Evolutionary conservation across 2,797 vertebrate genomes (phyloP).

Genomic region (Propithecus deckenii): DNA sequence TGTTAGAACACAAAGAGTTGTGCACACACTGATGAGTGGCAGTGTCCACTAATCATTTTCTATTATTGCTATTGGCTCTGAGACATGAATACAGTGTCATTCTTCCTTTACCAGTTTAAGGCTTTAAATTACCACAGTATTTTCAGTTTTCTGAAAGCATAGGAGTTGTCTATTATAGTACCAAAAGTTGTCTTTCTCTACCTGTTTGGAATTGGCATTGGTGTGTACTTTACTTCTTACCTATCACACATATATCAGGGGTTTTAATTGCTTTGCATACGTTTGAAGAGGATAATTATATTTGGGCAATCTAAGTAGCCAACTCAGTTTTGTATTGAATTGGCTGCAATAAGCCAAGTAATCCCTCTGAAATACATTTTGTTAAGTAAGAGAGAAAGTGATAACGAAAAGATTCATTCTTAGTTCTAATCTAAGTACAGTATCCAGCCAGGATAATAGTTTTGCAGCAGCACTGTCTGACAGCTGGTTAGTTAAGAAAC

Average conservation of each 20-base stretch:
- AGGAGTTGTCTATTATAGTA: neutral
- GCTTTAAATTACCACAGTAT: neutral
- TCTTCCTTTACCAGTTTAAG: neutral
- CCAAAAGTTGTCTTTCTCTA: neutral
- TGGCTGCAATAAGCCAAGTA: neutral
- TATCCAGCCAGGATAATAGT: neutral
- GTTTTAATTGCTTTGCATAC: neutral
- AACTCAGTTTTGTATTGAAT: neutral
- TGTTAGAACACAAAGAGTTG: conserved; percentile 35
- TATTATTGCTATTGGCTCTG: neutral
- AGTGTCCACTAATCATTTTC: neutral
- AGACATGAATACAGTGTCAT: neutral
- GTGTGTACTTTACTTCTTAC: neutral
- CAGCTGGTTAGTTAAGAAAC: conserved; percentile 39
- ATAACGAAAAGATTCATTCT: conserved; percentile 32
- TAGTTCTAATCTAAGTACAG: neutral
- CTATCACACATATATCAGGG: neutral
- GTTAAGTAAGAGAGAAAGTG: neutral
- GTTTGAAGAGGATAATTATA: neutral
- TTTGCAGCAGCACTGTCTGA: neutral
- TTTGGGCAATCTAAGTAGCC: neutral
- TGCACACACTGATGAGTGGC: neutral
- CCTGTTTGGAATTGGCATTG: neutral
- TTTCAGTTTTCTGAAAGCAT: neutral
- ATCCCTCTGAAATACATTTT: neutral